Evolutionary conservation across 2,888 invertebrate species (phyloP).

Genomic region (Lasioglossum villosulum): DNA sequence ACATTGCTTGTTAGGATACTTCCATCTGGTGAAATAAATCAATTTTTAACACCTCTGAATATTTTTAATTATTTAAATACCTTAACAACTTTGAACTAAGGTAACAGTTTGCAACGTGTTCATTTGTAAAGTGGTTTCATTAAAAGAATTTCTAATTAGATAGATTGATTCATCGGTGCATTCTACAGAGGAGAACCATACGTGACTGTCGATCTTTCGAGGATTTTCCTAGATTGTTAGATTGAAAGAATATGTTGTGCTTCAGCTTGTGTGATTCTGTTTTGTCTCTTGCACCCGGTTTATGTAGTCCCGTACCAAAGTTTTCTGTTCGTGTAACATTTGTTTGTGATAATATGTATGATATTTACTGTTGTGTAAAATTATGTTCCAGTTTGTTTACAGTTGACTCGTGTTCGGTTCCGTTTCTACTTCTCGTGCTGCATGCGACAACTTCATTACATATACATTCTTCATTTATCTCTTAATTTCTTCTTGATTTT

Average conservation of each 20-base stretch:
- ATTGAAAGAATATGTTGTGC: not conserved
- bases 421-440: conserved; percentile 1
- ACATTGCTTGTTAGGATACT: not conserved
- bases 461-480: conserved; percentile 6
- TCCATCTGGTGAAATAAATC: not conserved
- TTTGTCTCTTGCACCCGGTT: conserved; percentile 13
- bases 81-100: not conserved
- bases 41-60: not conserved
- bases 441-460: conserved; percentile 16
- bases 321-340: conserved; percentile 37
- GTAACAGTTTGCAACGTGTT: not conserved
- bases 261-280: conserved; percentile 10
- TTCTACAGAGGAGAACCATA: not conserved
- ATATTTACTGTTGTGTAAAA: not conserved
- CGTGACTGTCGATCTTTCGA: conserved; percentile 10
- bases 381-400: not conserved
- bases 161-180: not conserved
- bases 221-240: not conserved
- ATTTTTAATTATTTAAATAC: not conserved
- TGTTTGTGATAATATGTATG: conserved; percentile 11
- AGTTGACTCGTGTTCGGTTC: not conserved
- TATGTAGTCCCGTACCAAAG: conserved; percentile 5
- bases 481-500: conserved; percentile 15
- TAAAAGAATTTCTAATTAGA: not conserved
- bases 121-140: not conserved